Base-by-base conservation (phyloP, 2,888 invertebrate species). In the Drosophila longiperda region DNA sequence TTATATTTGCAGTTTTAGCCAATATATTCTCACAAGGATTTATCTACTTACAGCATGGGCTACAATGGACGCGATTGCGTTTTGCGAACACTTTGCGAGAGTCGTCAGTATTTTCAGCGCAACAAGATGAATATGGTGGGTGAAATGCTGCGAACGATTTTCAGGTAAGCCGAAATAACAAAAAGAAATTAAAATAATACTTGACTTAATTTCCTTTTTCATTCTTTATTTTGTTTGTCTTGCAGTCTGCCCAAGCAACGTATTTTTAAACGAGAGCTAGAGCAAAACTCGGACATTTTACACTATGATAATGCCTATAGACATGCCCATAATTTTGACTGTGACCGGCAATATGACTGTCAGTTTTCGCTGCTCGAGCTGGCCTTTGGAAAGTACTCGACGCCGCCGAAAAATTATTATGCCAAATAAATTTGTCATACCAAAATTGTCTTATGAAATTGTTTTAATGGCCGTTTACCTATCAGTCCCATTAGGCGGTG, bases 11-110 rank as follows among this genome's bases (percentile, higher is more conserved):
- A 15, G 15, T n/a, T 33, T 50, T 29, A 26, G 49, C 29, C 3
- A 38, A 40, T 29, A 9, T 5, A 15, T 15, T 29, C 11, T 38
- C 9, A 6, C 5, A 38, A 49, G 23, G 8, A 17, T 23, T 12
- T 40, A 6, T 29, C 11, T 45, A 6, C 12, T 57, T 66, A 8
- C 92, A 97, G 97, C 73, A 96, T 96, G 95, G 97, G 97, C 5
- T 96, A 96, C 90, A 95, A 95, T 84, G 97, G 97, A 0, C 94
- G 96, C 40, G 94, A 95, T 34, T 97, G 97, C 86, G 94, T 97
- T 38, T 91, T 96, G 65, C 95, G 96, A 59, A 95, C 96, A 0
- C 93, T 97, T 0, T 97, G 97, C 91, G 97, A 97, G 90, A 95
- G 96, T 11, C 95, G 95, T 0, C 95, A 95, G 72, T 94, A 95